Evolutionary conservation across 2,888 invertebrate species (phyloP), one percentile per base, ranked within the genome.

Genomic region (Melitaea athalia): DNA sequence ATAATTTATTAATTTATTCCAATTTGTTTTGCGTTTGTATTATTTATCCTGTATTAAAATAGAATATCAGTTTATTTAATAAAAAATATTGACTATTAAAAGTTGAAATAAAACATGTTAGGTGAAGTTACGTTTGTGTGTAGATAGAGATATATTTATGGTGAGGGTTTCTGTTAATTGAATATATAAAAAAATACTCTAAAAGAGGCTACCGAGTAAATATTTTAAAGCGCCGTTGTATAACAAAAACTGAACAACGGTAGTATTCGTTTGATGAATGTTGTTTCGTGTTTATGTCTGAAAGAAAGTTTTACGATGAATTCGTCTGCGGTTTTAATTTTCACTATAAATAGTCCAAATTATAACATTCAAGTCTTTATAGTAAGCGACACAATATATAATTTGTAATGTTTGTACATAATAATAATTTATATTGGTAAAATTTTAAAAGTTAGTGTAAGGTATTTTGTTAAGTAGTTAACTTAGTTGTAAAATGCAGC

Each of bases 271-370:
- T 52, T 52, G 52, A 52, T 52, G 17, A 11, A 52, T 52, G 52
- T 52, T 52, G 31, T 52, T 52, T 52, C 24, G 52, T 24, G 24
- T 52, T 52, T 5, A 52, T 52, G 50, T 52, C 24, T 52, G 12
- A 24, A 52, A 52, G 52, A 52, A 52, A 52, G 24, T 52, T 52
- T 52, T 52, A 17, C 24, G 11, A 8, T 17, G 24, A 52, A 52
- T 52, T 52, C 10, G 38, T 52, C 52, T 52, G 52, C 24, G 52
- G 52, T 12, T 52, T 52, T 10, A 24, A 52, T 52, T 52, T 52
- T 24, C 12, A 24, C 24, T 50, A 50, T 50, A 24, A 24, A 24
- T 24, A 24, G 24, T 24, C 15, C 7, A 17, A 11, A 50, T 10
- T 50, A 10, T 50, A n/a, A 14, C 14, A 5, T 47, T 15, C 15